Evolutionary conservation across 35 echinoderm and acorn worm species (phyloP).

Genomic region (Acanthaster planci): DNA sequence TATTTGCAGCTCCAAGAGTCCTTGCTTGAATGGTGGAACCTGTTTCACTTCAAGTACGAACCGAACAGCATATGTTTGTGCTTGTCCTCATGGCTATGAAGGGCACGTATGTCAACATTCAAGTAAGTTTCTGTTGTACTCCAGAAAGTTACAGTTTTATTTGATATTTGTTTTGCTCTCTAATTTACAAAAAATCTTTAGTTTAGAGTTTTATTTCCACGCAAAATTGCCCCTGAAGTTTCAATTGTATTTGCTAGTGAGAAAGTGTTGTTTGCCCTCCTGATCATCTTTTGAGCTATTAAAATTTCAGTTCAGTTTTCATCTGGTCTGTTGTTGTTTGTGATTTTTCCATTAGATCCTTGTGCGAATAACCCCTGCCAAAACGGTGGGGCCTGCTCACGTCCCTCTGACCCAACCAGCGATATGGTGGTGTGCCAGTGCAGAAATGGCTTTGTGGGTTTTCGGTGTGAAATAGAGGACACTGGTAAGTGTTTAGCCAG

Average conservation of each 20-base stretch:
- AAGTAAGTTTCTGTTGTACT: neutral
- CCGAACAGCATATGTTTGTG: slow-evolving; percentile 31
- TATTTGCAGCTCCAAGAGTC: slow-evolving; percentile 10
- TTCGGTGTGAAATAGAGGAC: slow-evolving; percentile 25
- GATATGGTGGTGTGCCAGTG: slow-evolving; percentile 3
- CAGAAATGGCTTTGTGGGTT: neutral
- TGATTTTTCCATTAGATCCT: neutral
- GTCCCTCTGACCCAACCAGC: neutral
- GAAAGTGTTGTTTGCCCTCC: too few species aligned
- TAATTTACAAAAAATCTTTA: neutral
- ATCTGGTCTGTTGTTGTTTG: too few species aligned
- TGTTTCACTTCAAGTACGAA: slow-evolving; percentile 43
- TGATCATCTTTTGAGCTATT: too few species aligned
- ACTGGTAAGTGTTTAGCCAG: neutral
- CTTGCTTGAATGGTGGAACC: slow-evolving; percentile 49
- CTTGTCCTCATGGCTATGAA: slow-evolving; percentile 16
- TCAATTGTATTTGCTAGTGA: too few species aligned
- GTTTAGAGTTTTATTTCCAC: too few species aligned
- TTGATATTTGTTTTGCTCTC: neutral
- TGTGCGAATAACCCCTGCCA: slow-evolving; percentile 38
- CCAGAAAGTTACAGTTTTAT: too few species aligned
- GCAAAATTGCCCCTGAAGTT: too few species aligned
- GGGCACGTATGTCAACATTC: slow-evolving; percentile 17
- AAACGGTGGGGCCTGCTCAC: slow-evolving; percentile 17
- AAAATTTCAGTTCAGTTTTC: too few species aligned